Conservation (phyloP, 2,113 vertebrate genomes). For the Callionymus lyra region DNA sequence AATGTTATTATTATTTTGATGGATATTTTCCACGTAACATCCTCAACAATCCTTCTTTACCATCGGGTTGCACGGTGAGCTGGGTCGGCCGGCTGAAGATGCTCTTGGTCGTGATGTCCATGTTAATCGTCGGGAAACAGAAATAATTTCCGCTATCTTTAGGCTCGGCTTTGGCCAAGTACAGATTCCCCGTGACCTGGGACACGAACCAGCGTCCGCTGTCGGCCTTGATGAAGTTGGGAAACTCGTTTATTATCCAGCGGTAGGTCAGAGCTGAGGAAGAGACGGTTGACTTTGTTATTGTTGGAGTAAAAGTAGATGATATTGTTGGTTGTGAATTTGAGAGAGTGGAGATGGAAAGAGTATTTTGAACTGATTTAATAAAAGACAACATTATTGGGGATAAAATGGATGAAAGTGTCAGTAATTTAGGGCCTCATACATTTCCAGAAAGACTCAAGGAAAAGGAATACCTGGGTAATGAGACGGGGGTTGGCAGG, state of each 20-base stretch:
- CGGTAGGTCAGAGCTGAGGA: constrained; percentile 81
- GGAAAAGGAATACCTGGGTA: constrained; percentile 76
- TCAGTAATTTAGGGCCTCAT: too few relatives aligned
- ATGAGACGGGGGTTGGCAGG: constrained; percentile 87
- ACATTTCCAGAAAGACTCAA: neutral
- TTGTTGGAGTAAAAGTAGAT: constrained; percentile 1
- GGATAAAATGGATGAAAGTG: too few relatives aligned
- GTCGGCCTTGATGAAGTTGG: constrained; percentile 79
- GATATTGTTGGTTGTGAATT: neutral
- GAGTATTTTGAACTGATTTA: neutral
- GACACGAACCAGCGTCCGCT: constrained; percentile 83
- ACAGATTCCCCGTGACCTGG: constrained; percentile 91
- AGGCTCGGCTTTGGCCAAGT: constrained; percentile 79
- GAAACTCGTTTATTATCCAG: constrained; percentile 92
- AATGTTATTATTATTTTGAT: too few relatives aligned
- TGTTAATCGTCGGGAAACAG: constrained; percentile 88
- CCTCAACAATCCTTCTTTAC: constrained; percentile 59
- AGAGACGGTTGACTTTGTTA: too few relatives aligned
- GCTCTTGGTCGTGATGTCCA: constrained; percentile 90
- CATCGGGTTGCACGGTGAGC: constrained; percentile 78
- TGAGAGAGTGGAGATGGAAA: neutral
- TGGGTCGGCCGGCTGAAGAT: constrained; percentile 87
- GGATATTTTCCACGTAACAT: too few relatives aligned
- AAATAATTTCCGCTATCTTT: constrained; percentile 86
- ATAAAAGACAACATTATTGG: neutral